A percentile compares a stretch with the other conserved stretches of the same genome.
phyloP scores from a whole-genome alignment of 2,888 invertebrate species.

The Alentia gelatinosa region DNA sequence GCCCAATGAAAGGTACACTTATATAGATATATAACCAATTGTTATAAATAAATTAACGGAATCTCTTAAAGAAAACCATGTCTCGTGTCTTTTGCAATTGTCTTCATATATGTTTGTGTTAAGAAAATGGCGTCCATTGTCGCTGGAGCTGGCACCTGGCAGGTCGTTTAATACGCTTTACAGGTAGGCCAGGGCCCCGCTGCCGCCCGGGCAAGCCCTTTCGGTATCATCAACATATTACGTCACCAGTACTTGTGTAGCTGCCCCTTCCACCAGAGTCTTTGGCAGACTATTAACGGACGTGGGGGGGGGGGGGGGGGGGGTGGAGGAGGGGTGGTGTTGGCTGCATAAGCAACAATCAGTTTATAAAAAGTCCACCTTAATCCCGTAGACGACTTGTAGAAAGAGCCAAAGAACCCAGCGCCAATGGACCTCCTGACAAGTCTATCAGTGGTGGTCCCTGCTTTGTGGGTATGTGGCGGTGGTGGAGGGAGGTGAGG shows the following conservation, averaged over 20 bases:
- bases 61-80: neutral
- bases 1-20: no score
- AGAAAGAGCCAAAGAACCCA: neutral
- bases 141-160: neutral
- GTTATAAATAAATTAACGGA: neutral
- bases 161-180: constrained; percentile 7
- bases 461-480: neutral
- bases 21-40: neutral
- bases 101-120: neutral
- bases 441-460: no score
- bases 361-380: constrained; percentile 22
- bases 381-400: neutral
- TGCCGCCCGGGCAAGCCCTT: neutral
- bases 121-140: neutral
- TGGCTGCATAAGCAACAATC: neutral
- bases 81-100: neutral
- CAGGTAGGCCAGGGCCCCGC: neutral
- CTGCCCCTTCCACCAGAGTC: neutral
- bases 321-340: neutral
- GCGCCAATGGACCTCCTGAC: neutral
- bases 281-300: no score
- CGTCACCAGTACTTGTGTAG: constrained; percentile 22
- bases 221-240: constrained; percentile 31
- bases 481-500: neutral
- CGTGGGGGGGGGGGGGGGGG: neutral